Conservation (phyloP, 2,888 invertebrate species). For the Hydroisotoma schaefferi region DNA sequence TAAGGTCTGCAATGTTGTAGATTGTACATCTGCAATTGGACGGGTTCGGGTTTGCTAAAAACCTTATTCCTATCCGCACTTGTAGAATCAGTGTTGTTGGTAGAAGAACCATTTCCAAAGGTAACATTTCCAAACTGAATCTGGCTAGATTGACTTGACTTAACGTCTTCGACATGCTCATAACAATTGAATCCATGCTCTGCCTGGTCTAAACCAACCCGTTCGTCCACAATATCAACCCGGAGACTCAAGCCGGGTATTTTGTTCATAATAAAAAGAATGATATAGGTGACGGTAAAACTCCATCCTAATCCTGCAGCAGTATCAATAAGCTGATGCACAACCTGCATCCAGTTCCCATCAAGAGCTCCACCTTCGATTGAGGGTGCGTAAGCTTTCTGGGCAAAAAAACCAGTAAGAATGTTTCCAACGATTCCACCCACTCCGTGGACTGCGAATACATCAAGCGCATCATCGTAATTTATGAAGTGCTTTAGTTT, state of each 20-base stretch:
- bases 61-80: no score
- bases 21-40: no score
- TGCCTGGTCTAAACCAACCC: constrained; percentile 38
- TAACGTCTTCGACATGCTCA: constrained; percentile 36
- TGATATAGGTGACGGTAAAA: constrained; percentile 37
- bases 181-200: constrained; percentile 43
- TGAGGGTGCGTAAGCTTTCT: constrained; percentile 30
- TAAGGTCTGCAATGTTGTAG: no score
- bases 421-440: constrained; percentile 46
- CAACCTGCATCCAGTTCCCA: constrained; percentile 44
- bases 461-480: constrained; percentile 46
- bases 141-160: not conserved
- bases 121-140: not conserved
- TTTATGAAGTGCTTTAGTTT: constrained; percentile 32
- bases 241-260: constrained; percentile 41
- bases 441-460: constrained; percentile 44
- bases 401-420: constrained; percentile 43
- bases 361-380: constrained; percentile 44
- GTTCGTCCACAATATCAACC: constrained; percentile 28
- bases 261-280: constrained; percentile 39
- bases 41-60: no score
- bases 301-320: constrained; percentile 40
- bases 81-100: no score
- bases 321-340: constrained; percentile 38
- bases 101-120: not conserved